A percentile compares a stretch with the other conserved stretches of the same genome.
These are phyloP conservation scores for Lepidocyrtoides sp. DNA, from an alignment of 2,888 invertebrate species.

Conservation along the genomic window DNA sequence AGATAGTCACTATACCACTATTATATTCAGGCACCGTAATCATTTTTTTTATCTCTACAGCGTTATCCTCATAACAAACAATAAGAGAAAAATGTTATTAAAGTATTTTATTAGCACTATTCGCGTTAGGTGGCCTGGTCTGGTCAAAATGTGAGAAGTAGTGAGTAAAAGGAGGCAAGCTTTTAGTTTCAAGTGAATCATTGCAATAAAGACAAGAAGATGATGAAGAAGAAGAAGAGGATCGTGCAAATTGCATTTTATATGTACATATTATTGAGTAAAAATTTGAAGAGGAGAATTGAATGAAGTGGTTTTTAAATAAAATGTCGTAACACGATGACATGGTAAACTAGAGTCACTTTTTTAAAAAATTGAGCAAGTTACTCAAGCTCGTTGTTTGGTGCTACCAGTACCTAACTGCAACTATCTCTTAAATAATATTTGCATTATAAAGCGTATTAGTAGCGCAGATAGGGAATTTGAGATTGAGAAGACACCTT, in stretches of 20 bases:
- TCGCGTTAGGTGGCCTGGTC: slow-evolving; percentile 38
- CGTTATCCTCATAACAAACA: not conserved
- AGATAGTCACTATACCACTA: no score
- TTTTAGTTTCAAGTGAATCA: not conserved
- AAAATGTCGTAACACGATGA: not conserved
- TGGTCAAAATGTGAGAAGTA: slow-evolving; percentile 2
- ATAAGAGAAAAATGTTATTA: slow-evolving; percentile 25
- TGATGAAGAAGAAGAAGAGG: not conserved
- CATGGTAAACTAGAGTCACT: not conserved
- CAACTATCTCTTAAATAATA: no score
- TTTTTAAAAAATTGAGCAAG: not conserved
- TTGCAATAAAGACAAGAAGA: not conserved
- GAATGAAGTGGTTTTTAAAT: not conserved
- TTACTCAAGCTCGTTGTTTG: no score
- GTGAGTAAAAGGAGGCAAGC: not conserved
- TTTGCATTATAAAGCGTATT: no score
- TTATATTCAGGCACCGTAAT: no score
- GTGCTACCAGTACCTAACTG: no score
- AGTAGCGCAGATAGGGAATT: no score
- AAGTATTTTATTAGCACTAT: slow-evolving; percentile 11
- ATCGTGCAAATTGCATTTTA: slow-evolving; percentile 30
- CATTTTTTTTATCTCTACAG: not conserved
- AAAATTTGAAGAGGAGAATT: not conserved
- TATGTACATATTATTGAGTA: slow-evolving; percentile 5
- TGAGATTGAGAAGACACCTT: no score